Percentiles rank a stretch among this genome's conserved stretches.
phyloP scores from a whole-genome alignment of 2,888 invertebrate genomes.

The Osmoderma eremita region DNA sequence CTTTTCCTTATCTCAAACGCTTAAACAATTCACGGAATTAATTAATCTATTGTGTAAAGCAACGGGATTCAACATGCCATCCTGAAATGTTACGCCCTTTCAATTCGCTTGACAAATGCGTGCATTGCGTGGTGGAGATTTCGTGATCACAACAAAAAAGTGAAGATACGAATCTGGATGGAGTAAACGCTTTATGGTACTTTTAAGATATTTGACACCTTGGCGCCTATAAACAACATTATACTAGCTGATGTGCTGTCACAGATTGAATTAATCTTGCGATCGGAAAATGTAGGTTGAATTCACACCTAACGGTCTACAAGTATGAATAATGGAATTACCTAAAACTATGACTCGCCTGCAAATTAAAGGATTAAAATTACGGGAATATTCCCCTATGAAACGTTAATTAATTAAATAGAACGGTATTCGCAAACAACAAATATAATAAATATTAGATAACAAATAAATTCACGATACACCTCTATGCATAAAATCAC shows the following conservation, averaged over 20 bases:
- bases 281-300: conserved; percentile 6
- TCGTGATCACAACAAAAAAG: conserved; percentile 20
- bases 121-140: conserved; percentile 40
- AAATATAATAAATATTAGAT: too few species aligned
- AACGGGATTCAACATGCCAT: conserved; percentile 41
- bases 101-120: conserved; percentile 42
- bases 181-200: conserved; percentile 13
- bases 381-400: too few species aligned
- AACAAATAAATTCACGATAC: too few species aligned
- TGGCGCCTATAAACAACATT: background rate
- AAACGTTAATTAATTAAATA: too few species aligned
- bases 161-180: conserved; percentile 8
- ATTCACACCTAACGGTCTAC: background rate
- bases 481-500: too few species aligned
- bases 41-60: conserved; percentile 43
- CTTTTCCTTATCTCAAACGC: conserved; percentile 30
- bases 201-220: conserved; percentile 23
- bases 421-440: too few species aligned
- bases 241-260: background rate
- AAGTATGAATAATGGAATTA: background rate
- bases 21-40: conserved; percentile 39
- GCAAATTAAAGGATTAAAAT: too few species aligned
- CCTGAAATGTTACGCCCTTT: conserved; percentile 41
- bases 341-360: background rate
- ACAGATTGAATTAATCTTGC: conserved; percentile 19